phyloP scores from a whole-genome alignment of 1,140 invertebrate species.

The Lerema accius region DNA sequence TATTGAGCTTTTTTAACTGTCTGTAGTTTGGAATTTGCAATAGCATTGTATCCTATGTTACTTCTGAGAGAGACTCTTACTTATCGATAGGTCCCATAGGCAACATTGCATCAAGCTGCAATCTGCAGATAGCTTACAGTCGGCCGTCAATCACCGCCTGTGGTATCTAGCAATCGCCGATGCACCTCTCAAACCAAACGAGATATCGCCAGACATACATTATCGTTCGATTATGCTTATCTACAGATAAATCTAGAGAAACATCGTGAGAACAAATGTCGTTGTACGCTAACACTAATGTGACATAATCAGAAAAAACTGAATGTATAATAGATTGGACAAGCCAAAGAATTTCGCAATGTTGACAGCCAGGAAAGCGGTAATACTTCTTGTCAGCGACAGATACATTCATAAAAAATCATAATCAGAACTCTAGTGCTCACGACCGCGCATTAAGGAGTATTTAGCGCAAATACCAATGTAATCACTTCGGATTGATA shows the following conservation, averaged over 20 bases:
- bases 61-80: no score
- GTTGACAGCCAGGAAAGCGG: slow-evolving; percentile 34
- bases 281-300: slow-evolving; percentile 34
- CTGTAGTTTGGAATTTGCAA: no score
- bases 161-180: slow-evolving; percentile 14
- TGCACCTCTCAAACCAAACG: slow-evolving; percentile 19
- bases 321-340: slow-evolving; percentile 36
- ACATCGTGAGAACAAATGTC: slow-evolving; percentile 40
- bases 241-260: slow-evolving; percentile 36
- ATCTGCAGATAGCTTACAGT: no score
- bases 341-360: slow-evolving; percentile 35
- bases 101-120: no score
- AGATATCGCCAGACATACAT: slow-evolving; percentile 10
- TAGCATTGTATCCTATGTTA: no score
- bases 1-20: no score
- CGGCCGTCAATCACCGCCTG: slow-evolving; percentile 4
- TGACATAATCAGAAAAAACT: slow-evolving; percentile 25
- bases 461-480: not conserved
- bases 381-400: slow-evolving; percentile 21
- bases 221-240: slow-evolving; percentile 43
- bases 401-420: slow-evolving; percentile 7
- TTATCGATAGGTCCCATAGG: not conserved
- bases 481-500: no score
- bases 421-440: not conserved
- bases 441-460: not conserved